These are phyloP conservation scores for Brachionus calyciflorus DNA, from an alignment of 1,140 invertebrate species.

Conservation along the genomic window DNA sequence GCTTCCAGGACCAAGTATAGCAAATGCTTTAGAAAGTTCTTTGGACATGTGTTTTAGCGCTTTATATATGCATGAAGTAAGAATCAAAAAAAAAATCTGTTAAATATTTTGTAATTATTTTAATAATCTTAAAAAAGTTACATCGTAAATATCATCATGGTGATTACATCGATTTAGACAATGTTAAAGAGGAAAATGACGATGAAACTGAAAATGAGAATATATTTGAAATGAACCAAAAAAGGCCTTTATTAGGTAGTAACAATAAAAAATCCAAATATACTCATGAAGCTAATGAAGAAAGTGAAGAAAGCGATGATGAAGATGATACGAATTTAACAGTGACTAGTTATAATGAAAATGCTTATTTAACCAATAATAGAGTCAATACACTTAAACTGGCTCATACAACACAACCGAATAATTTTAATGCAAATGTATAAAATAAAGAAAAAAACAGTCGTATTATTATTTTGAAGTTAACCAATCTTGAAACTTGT, in stretches of 20 bases:
- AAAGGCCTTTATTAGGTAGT: not conserved
- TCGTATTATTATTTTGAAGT: no score
- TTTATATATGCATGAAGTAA: conserved; percentile 46
- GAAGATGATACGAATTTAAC: conserved; percentile 8
- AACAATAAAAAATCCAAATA: not conserved
- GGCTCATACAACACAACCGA: not conserved
- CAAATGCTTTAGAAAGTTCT: not conserved
- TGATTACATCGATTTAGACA: conserved; percentile 39
- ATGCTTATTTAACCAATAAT: not conserved
- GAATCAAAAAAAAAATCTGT: not conserved
- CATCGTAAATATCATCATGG: conserved; percentile 46
- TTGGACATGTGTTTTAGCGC: conserved; percentile 36
- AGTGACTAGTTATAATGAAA: conserved; percentile 1
- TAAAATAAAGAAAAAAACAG: not conserved
- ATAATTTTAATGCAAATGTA: conserved; percentile 16
- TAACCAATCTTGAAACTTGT: no score
- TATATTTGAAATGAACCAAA: conserved; percentile 27
- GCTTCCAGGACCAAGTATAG: not conserved
- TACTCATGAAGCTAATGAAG: not conserved
- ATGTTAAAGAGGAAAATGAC: conserved; percentile 41
- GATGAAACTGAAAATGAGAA: conserved; percentile 23
- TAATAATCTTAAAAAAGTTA: not conserved
- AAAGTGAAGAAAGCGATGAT: not conserved
- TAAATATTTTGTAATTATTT: not conserved
- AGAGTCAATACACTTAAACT: not conserved